phyloP scores from a whole-genome alignment of 1,140 invertebrate genomes.

The Lepidurus couesii region DNA sequence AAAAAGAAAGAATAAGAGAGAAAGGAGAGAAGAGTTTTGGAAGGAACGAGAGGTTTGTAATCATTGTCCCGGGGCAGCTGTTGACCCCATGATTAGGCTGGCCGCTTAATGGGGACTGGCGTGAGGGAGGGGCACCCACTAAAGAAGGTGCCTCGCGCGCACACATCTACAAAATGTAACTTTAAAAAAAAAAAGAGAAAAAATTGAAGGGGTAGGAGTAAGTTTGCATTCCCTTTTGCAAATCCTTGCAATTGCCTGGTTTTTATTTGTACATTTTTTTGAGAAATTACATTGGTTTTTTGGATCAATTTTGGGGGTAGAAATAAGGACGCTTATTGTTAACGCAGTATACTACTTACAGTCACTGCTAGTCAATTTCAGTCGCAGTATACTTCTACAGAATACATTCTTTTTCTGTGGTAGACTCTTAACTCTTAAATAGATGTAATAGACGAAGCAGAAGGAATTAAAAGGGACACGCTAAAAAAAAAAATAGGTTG shows the following conservation, averaged over 20 bases:
- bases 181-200: no score
- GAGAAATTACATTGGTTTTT: neutral
- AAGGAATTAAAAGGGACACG: neutral
- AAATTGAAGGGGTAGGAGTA: no score
- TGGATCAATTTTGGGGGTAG: neutral
- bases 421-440: neutral
- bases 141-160: neutral
- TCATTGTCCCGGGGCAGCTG: conserved; percentile 17
- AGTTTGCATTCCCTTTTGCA: no score
- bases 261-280: neutral
- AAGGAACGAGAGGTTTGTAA: conserved; percentile 16
- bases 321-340: neutral
- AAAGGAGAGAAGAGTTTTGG: neutral
- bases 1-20: neutral
- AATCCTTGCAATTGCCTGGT: neutral
- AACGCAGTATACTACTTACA: no score
- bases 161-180: no score
- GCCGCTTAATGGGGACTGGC: conserved; percentile 17
- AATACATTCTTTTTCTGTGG: neutral
- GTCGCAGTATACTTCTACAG: neutral
- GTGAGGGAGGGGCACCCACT: conserved; percentile 8
- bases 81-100: conserved; percentile 14
- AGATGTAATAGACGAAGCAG: neutral
- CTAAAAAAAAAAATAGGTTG: neutral
- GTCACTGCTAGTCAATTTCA: neutral